phyloP scores from a whole-genome alignment of 2,113 vertebrate genomes.

The Macquaria australasica region DNA sequence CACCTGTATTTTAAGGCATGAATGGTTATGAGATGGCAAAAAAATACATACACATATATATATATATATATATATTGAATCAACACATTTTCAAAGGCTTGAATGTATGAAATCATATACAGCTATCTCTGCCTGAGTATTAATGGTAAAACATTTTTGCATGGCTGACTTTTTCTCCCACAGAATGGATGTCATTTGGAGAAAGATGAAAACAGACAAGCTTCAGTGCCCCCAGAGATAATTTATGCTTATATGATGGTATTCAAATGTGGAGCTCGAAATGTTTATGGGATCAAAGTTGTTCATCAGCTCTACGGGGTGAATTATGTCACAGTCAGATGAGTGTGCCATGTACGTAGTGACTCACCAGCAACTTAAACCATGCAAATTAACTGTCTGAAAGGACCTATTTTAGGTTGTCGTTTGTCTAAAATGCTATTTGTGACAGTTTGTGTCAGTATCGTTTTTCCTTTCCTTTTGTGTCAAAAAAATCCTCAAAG shows the following conservation, averaged over 20 bases:
- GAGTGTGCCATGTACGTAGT: background rate
- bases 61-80: background rate
- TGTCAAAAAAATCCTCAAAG: background rate
- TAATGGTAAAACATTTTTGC: too few species aligned
- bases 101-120: too few species aligned
- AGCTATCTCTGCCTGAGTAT: too few species aligned
- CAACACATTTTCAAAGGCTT: too few species aligned
- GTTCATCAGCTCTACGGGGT: slow-evolving; percentile 4
- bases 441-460: background rate
- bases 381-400: background rate
- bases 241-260: slow-evolving; percentile 20
- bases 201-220: slow-evolving; percentile 31
- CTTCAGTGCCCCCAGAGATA: slow-evolving; percentile 20
- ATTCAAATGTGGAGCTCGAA: slow-evolving; percentile 24
- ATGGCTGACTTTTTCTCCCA: background rate
- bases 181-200: background rate
- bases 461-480: background rate
- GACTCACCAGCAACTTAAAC: background rate
- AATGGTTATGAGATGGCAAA: background rate
- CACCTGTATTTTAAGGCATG: background rate
- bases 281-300: slow-evolving; percentile 26
- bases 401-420: background rate
- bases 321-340: slow-evolving; percentile 35
- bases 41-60: too few species aligned
- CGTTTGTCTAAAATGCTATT: background rate